phyloP scores from a whole-genome alignment of 37 sponge, comb jelly and placozoan genomes.

The Haliclona indistincta region DNA sequence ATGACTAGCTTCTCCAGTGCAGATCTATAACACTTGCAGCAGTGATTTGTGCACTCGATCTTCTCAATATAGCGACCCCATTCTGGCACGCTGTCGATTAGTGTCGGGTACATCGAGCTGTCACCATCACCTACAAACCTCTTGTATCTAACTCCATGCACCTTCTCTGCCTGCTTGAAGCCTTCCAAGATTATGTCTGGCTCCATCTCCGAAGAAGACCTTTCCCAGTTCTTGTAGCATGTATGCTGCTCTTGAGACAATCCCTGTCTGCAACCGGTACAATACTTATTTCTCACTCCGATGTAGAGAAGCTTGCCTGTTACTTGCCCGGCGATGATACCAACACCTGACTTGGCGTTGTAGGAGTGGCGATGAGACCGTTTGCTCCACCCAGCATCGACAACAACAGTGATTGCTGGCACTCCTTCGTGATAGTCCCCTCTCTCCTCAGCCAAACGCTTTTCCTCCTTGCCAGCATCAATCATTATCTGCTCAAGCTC shows the following conservation, averaged over 20 bases:
- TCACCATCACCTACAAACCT: conserved; percentile 42
- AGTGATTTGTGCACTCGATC: conserved; percentile 57
- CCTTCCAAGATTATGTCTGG: conserved; percentile 53
- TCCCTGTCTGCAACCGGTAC: not conserved
- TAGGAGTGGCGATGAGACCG: conserved; percentile 6
- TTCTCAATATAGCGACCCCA: conserved; percentile 36
- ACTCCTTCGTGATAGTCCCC: not conserved
- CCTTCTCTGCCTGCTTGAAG: conserved; percentile 27
- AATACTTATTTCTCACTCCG: not conserved
- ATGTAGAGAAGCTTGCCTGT: conserved; percentile 7
- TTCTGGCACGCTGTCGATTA: conserved; percentile 21
- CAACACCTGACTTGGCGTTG: conserved; percentile 11
- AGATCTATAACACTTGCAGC: conserved; percentile 48
- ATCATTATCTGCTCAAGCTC: not conserved
- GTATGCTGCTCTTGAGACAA: not conserved
- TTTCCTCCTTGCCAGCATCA: conserved; percentile 22
- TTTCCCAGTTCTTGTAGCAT: conserved; percentile 11
- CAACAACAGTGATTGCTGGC: conserved; percentile 2
- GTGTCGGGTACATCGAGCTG: conserved; percentile 34
- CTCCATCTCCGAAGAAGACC: not conserved
- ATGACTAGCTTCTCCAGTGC: conserved; percentile 40
- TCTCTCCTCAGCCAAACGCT: not conserved
- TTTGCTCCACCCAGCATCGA: conserved; percentile 6
- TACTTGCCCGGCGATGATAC: not conserved
- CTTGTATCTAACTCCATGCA: conserved; percentile 46